Evolutionary conservation across 37 sponge, comb jelly and placozoan species (phyloP), one percentile per base, ranked within the genome.

Genomic region (Aplysina aerophoba): DNA sequence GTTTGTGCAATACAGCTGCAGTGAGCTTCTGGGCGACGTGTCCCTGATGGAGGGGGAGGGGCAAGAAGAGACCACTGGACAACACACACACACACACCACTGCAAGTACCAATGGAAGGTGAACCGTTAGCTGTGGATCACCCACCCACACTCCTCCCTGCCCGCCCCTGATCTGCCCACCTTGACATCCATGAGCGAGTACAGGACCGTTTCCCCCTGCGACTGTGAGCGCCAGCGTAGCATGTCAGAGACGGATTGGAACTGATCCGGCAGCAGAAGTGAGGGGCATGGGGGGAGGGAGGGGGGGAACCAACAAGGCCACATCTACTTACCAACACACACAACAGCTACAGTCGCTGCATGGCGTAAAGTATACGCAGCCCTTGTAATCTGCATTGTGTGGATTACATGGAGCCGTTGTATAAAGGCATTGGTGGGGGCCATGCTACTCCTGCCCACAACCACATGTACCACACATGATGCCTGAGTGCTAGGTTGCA

Each of bases 171-270:
- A 50, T 0, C 24, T 50, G 63, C 60, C 58, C 34, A 91, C 97
- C 87, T 85, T 93, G 53, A 64, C 77, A 81, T 94, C 92, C 6
- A 97, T 78, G 30, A 90, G 81, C 14, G 93, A 84, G 81, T 80
- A 97, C 65, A 97, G 89, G 20, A 77, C 65, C 53, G 75, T 82
- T 55, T 97, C 97, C 34, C 93, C 87, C 8, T 83, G 82, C 35
- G 83, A 84, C 88, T 90, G 89, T 3, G 93, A 91, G 55, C 93
- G 87, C 89, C 91, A 92, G 54, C 89, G 67, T 55, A 97, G 90
- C 40, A 90, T 72, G 12, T 94, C 97, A 25, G 87, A 55, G 0
- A 96, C 55, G 60, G 81, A 93, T 54, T 91, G 85, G 55, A 85
- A 87, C 82, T 82, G 36, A 0, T 21, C 55, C 38, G 63, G 50